phyloP scores from a whole-genome alignment of 1,140 invertebrate genomes.

The Paraescarpia echinospica region DNA sequence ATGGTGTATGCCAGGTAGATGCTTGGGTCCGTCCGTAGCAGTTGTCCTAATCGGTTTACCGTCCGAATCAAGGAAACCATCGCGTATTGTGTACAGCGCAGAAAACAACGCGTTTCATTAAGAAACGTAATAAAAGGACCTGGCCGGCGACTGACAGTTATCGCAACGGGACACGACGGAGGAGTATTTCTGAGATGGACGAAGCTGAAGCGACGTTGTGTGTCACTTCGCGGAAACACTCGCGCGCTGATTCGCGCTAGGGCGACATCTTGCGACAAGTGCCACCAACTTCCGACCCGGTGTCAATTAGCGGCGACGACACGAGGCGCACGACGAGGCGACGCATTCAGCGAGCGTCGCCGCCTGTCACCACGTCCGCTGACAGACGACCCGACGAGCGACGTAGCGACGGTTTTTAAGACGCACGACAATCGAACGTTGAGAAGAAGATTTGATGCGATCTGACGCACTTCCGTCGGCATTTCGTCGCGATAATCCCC shows the following conservation, averaged over 20 bases:
- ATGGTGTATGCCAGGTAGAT: no score
- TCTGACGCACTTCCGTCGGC: neutral
- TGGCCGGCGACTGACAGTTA: no score
- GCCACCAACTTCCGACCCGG: neutral
- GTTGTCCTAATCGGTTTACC: no score
- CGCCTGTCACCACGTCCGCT: neutral
- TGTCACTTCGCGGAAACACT: neutral
- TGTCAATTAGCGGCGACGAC: neutral
- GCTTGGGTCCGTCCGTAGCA: no score
- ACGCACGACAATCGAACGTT: neutral
- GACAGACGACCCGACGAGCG: neutral
- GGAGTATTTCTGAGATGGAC: neutral
- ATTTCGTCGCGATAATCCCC: neutral
- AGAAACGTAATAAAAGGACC: neutral
- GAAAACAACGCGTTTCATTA: neutral
- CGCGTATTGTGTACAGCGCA: no score
- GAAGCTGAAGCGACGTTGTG: neutral
- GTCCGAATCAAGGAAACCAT: no score
- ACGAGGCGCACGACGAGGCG: neutral
- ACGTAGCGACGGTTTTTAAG: neutral
- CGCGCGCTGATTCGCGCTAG: neutral
- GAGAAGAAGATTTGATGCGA: neutral
- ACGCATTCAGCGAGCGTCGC: neutral
- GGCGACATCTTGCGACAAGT: neutral
- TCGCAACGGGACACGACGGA: no score